phyloP scores from a whole-genome alignment of 2,888 invertebrate genomes.

The Drosophila mercatorum region DNA sequence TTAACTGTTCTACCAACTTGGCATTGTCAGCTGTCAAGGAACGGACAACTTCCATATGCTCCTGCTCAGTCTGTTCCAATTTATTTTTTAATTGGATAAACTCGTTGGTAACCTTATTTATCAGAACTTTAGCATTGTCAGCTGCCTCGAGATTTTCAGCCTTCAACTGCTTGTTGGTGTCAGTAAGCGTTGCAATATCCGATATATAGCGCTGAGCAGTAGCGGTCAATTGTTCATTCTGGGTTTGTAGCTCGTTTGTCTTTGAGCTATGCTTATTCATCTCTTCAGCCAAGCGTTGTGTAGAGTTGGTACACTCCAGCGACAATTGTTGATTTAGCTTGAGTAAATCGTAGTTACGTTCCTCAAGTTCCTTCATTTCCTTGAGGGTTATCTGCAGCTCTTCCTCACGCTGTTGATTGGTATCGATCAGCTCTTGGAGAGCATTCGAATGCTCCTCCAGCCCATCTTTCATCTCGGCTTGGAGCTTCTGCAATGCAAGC shows the following conservation, averaged over 20 bases:
- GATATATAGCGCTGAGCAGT: neutral
- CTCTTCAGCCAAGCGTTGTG: neutral
- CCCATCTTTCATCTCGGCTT: conserved; percentile 1
- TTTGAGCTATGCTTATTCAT: neutral
- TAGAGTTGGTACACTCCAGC: neutral
- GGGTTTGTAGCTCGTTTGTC: neutral
- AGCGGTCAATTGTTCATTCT: neutral
- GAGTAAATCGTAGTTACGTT: neutral
- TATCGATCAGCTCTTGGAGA: neutral
- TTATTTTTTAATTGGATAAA: neutral
- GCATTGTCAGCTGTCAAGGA: conserved; percentile 1
- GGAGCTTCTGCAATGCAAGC: neutral
- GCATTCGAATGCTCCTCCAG: neutral
- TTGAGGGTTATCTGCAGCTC: neutral
- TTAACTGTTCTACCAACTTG: conserved; percentile 1
- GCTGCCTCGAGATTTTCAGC: neutral
- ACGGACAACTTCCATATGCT: neutral
- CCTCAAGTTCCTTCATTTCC: conserved; percentile 3
- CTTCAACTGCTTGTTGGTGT: conserved; percentile 5
- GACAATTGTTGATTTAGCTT: conserved; percentile 5
- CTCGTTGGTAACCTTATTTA: neutral
- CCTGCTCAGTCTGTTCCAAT: neutral
- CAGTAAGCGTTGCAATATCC: conserved; percentile 8
- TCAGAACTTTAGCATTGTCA: neutral
- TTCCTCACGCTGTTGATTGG: neutral